Conservation (phyloP, 23 tunicate genomes). For the Botrylloides violaceus region DNA sequence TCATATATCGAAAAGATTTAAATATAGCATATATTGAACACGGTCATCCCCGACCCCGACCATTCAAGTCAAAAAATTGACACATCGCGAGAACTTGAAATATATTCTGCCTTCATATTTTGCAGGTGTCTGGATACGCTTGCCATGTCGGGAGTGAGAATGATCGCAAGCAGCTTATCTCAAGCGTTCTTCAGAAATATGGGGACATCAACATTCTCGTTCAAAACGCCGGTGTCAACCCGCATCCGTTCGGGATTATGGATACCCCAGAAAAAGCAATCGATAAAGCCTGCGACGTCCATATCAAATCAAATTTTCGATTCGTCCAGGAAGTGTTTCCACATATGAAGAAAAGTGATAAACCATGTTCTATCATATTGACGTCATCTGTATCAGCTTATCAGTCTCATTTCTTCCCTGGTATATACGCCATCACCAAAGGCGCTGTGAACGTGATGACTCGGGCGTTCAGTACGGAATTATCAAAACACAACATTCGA, state of each 20-base stretch:
- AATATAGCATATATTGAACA: too few relatives aligned
- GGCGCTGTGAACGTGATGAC: slow-evolving; percentile 1
- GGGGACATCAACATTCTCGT: slow-evolving; percentile 16
- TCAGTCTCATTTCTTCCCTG: slow-evolving; percentile 1
- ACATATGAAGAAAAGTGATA: slow-evolving; percentile 3
- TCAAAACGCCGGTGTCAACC: slow-evolving; percentile 22
- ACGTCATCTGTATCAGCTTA: slow-evolving; percentile 6
- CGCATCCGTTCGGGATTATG: slow-evolving; percentile 9
- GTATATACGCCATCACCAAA: slow-evolving; percentile 17
- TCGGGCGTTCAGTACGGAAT: slow-evolving; percentile 12
- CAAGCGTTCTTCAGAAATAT: background rate
- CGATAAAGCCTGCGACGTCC: slow-evolving; percentile 7
- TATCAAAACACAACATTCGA: slow-evolving; percentile 17
- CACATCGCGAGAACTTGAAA: too few relatives aligned
- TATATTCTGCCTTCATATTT: too few relatives aligned
- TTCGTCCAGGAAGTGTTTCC: slow-evolving; percentile 9
- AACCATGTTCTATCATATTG: background rate
- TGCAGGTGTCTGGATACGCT: background rate
- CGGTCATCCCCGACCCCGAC: too few relatives aligned
- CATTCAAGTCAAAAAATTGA: too few relatives aligned
- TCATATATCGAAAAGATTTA: too few relatives aligned
- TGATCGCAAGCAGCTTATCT: background rate
- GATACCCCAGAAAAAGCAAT: slow-evolving; percentile 8
- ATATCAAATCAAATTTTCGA: slow-evolving; percentile 13
- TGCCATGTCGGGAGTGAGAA: slow-evolving; percentile 7